Conservation (phyloP, 1,140 invertebrate genomes). For the Asobara japonica region DNA sequence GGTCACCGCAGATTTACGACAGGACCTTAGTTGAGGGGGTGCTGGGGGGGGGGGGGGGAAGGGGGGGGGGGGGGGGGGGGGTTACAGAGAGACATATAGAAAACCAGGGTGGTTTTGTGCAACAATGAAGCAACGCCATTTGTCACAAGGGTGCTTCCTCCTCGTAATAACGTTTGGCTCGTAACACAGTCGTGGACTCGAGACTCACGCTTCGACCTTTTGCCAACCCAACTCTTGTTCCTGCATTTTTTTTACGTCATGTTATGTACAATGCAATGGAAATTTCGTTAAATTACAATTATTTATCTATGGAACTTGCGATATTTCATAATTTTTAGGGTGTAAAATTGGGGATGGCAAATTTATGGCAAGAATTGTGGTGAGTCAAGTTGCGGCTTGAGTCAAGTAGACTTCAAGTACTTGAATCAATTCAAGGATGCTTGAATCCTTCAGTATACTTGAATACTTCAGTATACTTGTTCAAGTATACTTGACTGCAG, state of each 20-base stretch:
- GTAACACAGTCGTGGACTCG: conserved; percentile 38
- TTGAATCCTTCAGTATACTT: too few relatives aligned
- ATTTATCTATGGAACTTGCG: too few relatives aligned
- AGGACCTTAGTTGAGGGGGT: conserved; percentile 36
- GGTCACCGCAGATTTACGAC: conserved; percentile 51
- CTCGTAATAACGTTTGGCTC: conserved; percentile 48
- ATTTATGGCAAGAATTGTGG: too few relatives aligned
- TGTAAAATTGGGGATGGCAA: too few relatives aligned
- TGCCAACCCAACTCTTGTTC: background rate
- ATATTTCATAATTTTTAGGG: too few relatives aligned
- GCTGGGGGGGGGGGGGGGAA: conserved; percentile 30
- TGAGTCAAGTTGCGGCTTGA: too few relatives aligned
- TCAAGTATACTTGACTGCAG: too few relatives aligned
- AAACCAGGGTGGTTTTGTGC: conserved; percentile 38
- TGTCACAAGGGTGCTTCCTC: conserved; percentile 55
- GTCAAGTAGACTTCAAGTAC: too few relatives aligned
- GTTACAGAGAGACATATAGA: background rate
- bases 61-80: conserved; percentile 30
- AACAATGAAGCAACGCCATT: conserved; percentile 55
- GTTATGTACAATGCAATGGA: background rate
- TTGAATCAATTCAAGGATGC: too few relatives aligned
- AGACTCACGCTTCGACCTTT: conserved; percentile 24
- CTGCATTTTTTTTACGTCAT: background rate
- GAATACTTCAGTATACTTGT: too few relatives aligned
- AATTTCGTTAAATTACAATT: background rate